Base-by-base conservation (phyloP, 1,140 invertebrate genomes). In the Neoseiulus cucumeris region DNA sequence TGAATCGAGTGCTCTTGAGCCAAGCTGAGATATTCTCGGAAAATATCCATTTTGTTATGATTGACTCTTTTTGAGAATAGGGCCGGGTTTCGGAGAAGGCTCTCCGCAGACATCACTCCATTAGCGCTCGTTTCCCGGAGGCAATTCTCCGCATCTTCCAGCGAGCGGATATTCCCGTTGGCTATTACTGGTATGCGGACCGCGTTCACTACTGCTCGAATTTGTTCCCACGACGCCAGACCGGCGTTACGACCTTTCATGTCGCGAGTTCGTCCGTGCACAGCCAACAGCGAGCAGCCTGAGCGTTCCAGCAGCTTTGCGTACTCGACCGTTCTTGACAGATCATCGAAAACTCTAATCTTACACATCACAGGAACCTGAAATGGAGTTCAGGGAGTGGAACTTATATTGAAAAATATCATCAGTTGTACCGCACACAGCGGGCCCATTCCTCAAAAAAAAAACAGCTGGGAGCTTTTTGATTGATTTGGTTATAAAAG, bases 161-260 rank as follows among this genome's bases (percentile, higher is more conserved):
- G 74, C 71, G 85, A 89, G 74, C 97, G 88, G 69, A 98, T 92
- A 73, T 98, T 98, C 5, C 95, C 95, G 80, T 99, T 99, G 6
- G 93, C 91, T 73, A 97, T 84, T 67, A 98, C 87, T 28, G 95
- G 94, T 71, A 98, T 87, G 66, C 82, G 85, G 6, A 97, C 82
- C 65, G 66, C 70, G 75, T 78, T 91, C 85, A 85, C 89, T 18
- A 98, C 85, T 70, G 86, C 89, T 76, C 84, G 87, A 59, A 98
- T 94, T 73, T 91, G 85, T 69, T 83, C 78, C 95, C 95, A 98
- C 76, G 86, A 86, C 28, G 95, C 94, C 64, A 97, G 72, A 28
- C 95, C 95, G 12, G 95, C 98, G 0, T 89, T 75, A 4, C 85
- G 85, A 55, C 94, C 95, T 76, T 95, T 97, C 78, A 96, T 92